phyloP scores from a whole-genome alignment of 2,888 invertebrate genomes.

The Sarcophaga carnaria region DNA sequence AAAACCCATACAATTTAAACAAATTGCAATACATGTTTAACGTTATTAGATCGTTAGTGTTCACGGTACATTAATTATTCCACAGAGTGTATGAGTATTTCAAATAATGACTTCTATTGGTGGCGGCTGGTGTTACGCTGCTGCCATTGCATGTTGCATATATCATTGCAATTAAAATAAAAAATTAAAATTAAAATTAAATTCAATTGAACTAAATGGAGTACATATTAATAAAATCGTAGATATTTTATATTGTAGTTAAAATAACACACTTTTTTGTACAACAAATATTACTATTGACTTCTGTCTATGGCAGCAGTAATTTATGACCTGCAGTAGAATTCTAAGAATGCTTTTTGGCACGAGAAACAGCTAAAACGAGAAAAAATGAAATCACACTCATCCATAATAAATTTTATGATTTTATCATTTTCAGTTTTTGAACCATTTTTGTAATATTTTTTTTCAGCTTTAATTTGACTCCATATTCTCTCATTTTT shows the following conservation, averaged over 20 bases:
- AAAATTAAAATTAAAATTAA: neutral
- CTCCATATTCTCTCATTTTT: neutral
- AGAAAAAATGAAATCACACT: neutral
- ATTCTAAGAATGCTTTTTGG: constrained; percentile 65
- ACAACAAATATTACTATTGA: too few relatives aligned
- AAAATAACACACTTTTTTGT: too few relatives aligned
- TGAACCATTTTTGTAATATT: too few relatives aligned
- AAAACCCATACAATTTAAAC: neutral
- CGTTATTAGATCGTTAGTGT: neutral
- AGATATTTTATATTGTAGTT: neutral
- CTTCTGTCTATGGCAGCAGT: constrained; percentile 1
- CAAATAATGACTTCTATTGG: neutral
- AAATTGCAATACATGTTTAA: neutral
- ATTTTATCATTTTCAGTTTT: neutral
- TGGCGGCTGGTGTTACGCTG: neutral
- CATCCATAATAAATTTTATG: neutral
- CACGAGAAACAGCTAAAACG: constrained; percentile 24
- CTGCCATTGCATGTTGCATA: neutral
- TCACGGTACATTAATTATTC: neutral
- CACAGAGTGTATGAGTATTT: neutral
- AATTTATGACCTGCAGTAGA: constrained; percentile 66
- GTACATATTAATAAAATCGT: neutral
- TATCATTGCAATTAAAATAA: neutral
- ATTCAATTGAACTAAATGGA: neutral
- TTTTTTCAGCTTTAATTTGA: neutral